Evolutionary conservation across 2,113 vertebrate species (phyloP), one percentile per base, ranked within the genome.

Genomic region (Xenopus laevis): DNA sequence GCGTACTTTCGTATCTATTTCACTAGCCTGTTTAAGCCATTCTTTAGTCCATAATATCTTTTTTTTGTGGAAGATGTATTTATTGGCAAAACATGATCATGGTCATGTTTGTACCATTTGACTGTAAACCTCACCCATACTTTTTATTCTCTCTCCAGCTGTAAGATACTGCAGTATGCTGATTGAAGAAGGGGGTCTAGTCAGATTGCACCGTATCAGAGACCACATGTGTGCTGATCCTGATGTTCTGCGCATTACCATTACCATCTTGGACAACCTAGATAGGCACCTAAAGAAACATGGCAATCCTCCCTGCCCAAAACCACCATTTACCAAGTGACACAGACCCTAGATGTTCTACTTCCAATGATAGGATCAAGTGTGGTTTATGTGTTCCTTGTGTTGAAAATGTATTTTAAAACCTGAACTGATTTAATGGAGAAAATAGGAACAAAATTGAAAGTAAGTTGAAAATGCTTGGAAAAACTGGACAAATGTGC

Each of bases 111-210:
- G 33, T 1, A 40, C 6, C 33, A 40, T 40, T 1, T 40, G 8
- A 40, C 33, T 40, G 33, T 40, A 40, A 40, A 40, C 33, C 2
- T 40, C 33, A 40, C 33, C 33, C 33, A 40, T 40, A 9, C 33
- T 6, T 40, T 40, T 3, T 0, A 68, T 11, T 84, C 74, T 82
- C 67, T 16, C 84, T 50, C 87, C 84, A 99, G 97, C 97, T 1
- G 79, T 93, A 68, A 93, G 97, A 3, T 99, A 99, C 82, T 99
- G 97, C 89, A 98, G 94, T 85, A 99, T 99, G 97, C 79, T 99
- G 86, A 87, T 99, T 83, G 96, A 98, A 85, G 97, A 99, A 85
- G 97, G 96, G 12, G 97, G 97, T 33, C 83, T 98, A 74, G 92
- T 91, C 80, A 95, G 96, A 71, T 88, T 99, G 53, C 92, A 97